Percentiles rank a stretch among this genome's conserved stretches.
phyloP scores from a whole-genome alignment of 37 sponge, comb jelly and placozoan genomes.

The Hormiphora californensis region DNA sequence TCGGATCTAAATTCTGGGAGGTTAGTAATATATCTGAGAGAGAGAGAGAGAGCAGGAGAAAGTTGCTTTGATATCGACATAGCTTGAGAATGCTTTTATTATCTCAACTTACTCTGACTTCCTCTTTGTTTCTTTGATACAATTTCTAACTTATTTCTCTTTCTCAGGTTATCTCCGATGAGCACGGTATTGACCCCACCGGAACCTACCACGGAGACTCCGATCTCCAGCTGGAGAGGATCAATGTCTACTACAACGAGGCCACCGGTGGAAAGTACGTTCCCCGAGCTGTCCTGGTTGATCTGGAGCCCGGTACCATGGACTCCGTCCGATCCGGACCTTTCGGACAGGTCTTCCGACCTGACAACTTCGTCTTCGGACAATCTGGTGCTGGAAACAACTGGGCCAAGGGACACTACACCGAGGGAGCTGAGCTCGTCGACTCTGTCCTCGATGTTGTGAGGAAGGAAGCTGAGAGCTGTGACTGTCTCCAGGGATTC shows the following conservation, averaged over 20 bases:
- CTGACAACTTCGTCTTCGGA: constrained; percentile 99
- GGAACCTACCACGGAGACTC: constrained; percentile 99
- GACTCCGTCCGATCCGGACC: constrained; percentile 97
- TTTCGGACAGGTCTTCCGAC: constrained; percentile 98
- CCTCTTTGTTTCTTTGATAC: no score
- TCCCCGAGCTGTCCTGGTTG: constrained; percentile 27
- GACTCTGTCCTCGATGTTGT: constrained; percentile 98
- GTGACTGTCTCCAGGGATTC: constrained; percentile 99
- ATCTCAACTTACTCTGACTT: no score
- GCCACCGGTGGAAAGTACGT: constrained; percentile 23
- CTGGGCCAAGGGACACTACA: constrained; percentile 97
- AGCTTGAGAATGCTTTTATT: no score
- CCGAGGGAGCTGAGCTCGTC: constrained; percentile 84
- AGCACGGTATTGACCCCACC: constrained; percentile 99
- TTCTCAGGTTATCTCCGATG: constrained; percentile 78
- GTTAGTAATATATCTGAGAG: no score
- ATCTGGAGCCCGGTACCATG: constrained; percentile 89
- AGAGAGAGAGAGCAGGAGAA: no score
- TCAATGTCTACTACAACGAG: constrained; percentile 52
- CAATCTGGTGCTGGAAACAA: constrained; percentile 97
- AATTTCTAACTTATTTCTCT: no score
- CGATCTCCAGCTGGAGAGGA: constrained; percentile 80
- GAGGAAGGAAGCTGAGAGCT: constrained; percentile 98
- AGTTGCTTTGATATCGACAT: no score
- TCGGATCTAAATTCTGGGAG: constrained; percentile 82